phyloP scores from a whole-genome alignment of 2,888 invertebrate species.

The Limenitis camilla region DNA sequence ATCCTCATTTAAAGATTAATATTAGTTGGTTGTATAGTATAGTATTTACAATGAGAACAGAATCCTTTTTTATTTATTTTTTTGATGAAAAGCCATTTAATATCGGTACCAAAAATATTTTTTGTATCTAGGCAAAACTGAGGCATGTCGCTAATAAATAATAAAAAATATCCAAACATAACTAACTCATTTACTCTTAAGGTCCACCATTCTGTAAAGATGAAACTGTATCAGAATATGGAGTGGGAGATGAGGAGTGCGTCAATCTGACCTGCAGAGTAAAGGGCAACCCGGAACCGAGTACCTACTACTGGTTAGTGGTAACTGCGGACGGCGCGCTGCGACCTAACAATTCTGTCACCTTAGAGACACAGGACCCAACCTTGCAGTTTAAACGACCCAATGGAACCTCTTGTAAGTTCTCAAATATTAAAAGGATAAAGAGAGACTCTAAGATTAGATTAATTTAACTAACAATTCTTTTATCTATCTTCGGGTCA shows the following conservation, averaged over 20 bases:
- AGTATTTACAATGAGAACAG: no score
- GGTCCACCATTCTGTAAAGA: conserved; percentile 58
- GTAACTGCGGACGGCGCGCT: conserved; percentile 41
- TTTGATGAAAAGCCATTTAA: no score
- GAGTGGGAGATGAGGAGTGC: conserved; percentile 48
- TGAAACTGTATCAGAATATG: conserved; percentile 44
- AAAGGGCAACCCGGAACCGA: conserved; percentile 47
- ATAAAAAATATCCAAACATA: not conserved
- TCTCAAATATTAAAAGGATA: not conserved
- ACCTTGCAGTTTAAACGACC: conserved; percentile 47
- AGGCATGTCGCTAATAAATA: no score
- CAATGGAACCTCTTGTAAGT: conserved; percentile 52
- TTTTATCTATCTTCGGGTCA: no score
- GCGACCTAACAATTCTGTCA: conserved; percentile 33
- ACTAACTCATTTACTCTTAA: conserved; percentile 21
- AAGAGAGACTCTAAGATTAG: no score
- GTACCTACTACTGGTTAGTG: conserved; percentile 51
- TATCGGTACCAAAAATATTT: no score
- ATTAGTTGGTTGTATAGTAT: no score
- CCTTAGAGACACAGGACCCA: conserved; percentile 40
- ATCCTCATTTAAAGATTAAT: no score
- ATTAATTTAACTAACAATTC: no score
- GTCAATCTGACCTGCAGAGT: conserved; percentile 58
- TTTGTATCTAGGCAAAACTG: no score
- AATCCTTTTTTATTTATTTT: no score